Evolutionary conservation across 2,888 invertebrate genomes (phyloP), one percentile per base, ranked within the genome.

Genomic region (Protonemura montana): DNA sequence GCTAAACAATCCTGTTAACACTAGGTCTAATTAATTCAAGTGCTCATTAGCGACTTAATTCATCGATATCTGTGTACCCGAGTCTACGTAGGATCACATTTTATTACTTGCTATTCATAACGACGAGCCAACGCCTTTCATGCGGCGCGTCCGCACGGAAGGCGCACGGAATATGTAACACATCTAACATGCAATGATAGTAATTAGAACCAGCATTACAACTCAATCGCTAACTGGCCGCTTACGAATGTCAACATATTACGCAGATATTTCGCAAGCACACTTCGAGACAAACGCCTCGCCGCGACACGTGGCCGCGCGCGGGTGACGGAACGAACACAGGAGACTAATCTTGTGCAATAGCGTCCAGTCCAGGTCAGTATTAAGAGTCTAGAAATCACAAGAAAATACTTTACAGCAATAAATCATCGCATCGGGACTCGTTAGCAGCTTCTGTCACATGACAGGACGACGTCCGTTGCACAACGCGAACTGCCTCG

Each of bases 181-280:
- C 81, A 81, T 29, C 7, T 29, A 81, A 81, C 81, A 81, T 81
- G 81, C 81, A 81, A 29, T 81, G 81, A 81, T 81, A 81, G 81
- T 81, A 81, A 81, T 81, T 81, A 81, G 81, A 81, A 16, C 81
- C 16, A 30, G 29, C 81, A 29, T 81, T 81, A 81, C 81, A 81
- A 30, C 81, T 81, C 21, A 81, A 81, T 81, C 28, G 21, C 21
- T 59, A 59, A 59, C 21, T 59, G 16, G 16, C 16, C 59, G 59
- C 59, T 13, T 16, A 21, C 59, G 59, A 59, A 59, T 21, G 59
- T 21, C 16, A 10, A 13, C 59, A 59, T 10, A 59, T 59, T 35
- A 35, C 10, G 35, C 35, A 35, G 5, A 35, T 10, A 35, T 6
- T 3, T 35, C 5, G 5, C 35, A 6, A 3, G 35, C 3, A 35